Evolutionary conservation across 2,797 vertebrate genomes (phyloP), one percentile per base, ranked within the genome.

Genomic region (Hippocampus kuda): DNA sequence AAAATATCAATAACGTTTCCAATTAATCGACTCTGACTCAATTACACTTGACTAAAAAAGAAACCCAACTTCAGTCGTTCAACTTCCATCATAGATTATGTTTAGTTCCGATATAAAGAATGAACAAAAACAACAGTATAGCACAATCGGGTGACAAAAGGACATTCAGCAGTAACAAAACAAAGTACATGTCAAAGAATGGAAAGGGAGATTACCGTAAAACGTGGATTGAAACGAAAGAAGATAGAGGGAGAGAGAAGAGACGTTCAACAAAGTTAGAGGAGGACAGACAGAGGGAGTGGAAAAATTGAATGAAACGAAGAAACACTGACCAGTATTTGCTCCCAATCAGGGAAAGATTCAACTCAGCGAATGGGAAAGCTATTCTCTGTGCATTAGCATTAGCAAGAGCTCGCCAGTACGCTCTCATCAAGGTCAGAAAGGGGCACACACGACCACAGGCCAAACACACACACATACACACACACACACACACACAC

Each of bases 401-500:
- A 88, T 88, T 88, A 88, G 85, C 86, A 79, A 72, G 86, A 86
- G 86, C 81, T 81, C 81, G 85, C 70, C 76, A 64, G 68, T 18
- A 72, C 78, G 79, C 77, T 79, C 78, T 84, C 81, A 79, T 86
- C 88, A 91, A 91, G 89, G 89, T 90, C 89, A 89, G 81, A 81
- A 82, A 75, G 84, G 82, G 86, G 41, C 84, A 80, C 81, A 86
- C 76, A 76, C 77, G 71, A 87, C 84, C 82, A 87, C 70, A 66
- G 87, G 88, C 83, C 49, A 70, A 56, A 77, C 73, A 80, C 68
- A 69, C 68, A 71, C 34, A 61, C 61, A 46, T 16, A 67, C 67
- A 57, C 49, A 54, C 44, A 67, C 66, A 74, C 72, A 75, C 56
- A 38, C 38, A 38, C 20, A 34, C 27, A 63, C 38, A 61, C 60